These are phyloP conservation scores for Phortica okadai DNA, from an alignment of 2,888 invertebrate species.

Conservation along the genomic window DNA sequence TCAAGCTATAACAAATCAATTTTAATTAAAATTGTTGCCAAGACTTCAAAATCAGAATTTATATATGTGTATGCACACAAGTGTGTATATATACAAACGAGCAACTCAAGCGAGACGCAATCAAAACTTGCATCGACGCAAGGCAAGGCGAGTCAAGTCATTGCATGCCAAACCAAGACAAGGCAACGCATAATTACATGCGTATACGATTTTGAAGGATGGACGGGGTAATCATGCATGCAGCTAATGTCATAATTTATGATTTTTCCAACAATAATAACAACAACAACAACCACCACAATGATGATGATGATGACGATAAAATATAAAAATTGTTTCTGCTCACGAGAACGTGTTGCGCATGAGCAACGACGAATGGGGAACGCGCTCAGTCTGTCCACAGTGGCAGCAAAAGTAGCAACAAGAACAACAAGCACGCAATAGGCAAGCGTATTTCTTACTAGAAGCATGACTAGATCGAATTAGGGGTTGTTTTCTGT, in stretches of 20 bases:
- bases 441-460: background rate
- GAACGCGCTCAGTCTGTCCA: background rate
- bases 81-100: background rate
- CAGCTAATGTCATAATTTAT: slow-evolving; percentile 16
- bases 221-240: slow-evolving; percentile 6
- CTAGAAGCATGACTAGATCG: background rate
- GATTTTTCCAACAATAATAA: slow-evolving; percentile 7
- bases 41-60: background rate
- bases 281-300: background rate
- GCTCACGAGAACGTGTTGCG: slow-evolving; percentile 16
- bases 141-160: background rate
- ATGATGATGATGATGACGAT: background rate
- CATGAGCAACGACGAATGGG: slow-evolving; percentile 7
- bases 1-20: slow-evolving; percentile 1
- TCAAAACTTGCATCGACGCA: background rate
- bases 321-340: slow-evolving; percentile 5
- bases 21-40: background rate
- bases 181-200: slow-evolving; percentile 15
- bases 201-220: background rate
- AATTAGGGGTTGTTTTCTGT: slow-evolving; percentile 6
- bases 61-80: background rate
- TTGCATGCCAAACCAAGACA: background rate
- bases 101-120: background rate
- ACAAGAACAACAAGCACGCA: background rate
- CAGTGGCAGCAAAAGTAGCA: background rate